Evolutionary conservation across 2,797 vertebrate genomes (phyloP).

Genomic region (Falco novaeseelandiae): DNA sequence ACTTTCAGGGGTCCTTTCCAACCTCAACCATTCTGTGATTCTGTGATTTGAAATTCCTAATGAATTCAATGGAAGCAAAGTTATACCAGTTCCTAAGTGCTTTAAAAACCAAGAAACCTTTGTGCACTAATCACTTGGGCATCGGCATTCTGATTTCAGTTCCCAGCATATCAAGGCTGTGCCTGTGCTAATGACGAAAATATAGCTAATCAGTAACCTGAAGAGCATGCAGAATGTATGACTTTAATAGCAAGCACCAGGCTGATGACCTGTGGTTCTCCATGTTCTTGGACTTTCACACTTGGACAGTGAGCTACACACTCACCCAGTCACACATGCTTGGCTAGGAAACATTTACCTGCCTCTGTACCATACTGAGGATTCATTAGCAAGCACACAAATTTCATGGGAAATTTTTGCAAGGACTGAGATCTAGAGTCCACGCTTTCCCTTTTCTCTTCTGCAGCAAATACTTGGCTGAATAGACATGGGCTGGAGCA

Average conservation of each 20-base stretch:
- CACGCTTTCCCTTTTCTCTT: neutral
- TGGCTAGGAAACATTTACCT: neutral
- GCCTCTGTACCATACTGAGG: neutral
- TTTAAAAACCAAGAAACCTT: neutral
- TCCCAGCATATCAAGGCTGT: neutral
- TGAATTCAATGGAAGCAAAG: neutral
- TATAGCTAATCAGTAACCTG: slow-evolving; percentile 5
- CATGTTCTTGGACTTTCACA: neutral
- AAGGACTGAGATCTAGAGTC: neutral
- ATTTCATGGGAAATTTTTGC: neutral
- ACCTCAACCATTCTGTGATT: no score
- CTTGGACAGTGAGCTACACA: neutral
- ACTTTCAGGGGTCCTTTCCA: no score
- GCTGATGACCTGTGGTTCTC: neutral
- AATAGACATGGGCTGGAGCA: slow-evolving; percentile 29
- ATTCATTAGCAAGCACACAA: neutral
- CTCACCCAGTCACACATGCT: accelerated
- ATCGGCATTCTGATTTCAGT: neutral
- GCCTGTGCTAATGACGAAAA: neutral
- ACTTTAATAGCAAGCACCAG: neutral
- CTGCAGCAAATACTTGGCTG: neutral
- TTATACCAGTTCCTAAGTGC: neutral
- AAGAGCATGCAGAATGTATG: neutral
- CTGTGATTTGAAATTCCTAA: neutral
- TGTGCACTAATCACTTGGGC: neutral